phyloP scores from a whole-genome alignment of 1,140 invertebrate genomes.

The Drosophila kurseongensis region DNA sequence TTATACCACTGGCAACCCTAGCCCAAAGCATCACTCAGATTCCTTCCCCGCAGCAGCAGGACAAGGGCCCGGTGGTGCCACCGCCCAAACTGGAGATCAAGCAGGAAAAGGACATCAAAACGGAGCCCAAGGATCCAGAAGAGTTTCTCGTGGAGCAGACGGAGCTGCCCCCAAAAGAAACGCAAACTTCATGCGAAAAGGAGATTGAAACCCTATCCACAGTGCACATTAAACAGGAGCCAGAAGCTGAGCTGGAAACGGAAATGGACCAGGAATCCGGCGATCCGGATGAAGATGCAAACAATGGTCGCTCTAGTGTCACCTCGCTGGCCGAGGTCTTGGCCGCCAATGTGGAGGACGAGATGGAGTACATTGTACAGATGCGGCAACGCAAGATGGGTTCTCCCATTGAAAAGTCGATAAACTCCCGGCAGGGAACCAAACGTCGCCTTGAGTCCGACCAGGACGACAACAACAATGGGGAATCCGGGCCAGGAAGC shows the following conservation, averaged over 20 bases:
- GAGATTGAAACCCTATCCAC: background rate
- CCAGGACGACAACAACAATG: conserved; percentile 68
- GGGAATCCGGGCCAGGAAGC: conserved; percentile 1
- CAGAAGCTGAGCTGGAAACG: conserved; percentile 2
- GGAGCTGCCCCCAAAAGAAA: background rate
- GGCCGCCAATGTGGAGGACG: conserved; percentile 68
- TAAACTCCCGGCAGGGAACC: conserved; percentile 13
- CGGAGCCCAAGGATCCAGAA: conserved; percentile 55
- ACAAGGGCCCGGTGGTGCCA: conserved; percentile 50
- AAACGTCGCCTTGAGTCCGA: conserved; percentile 47
- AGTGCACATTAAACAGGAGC: conserved; percentile 31
- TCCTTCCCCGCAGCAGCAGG: conserved; percentile 18
- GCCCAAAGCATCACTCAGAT: conserved; percentile 66
- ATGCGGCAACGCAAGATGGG: conserved; percentile 53
- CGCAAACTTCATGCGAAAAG: background rate
- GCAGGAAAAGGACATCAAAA: conserved; percentile 65
- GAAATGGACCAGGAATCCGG: conserved; percentile 15
- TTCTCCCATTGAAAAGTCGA: conserved; percentile 4
- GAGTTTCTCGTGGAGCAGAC: conserved; percentile 2
- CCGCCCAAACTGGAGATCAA: conserved; percentile 75
- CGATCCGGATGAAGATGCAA: conserved; percentile 59
- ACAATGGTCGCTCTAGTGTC: conserved; percentile 67
- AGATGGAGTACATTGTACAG: conserved; percentile 68
- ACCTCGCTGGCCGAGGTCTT: conserved; percentile 67
- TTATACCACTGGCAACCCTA: conserved; percentile 75